Percentiles rank a stretch among this genome's conserved stretches.
Evolutionary conservation across 2,888 invertebrate species (phyloP).

Genomic region (Pyrocoelia pectoralis): DNA sequence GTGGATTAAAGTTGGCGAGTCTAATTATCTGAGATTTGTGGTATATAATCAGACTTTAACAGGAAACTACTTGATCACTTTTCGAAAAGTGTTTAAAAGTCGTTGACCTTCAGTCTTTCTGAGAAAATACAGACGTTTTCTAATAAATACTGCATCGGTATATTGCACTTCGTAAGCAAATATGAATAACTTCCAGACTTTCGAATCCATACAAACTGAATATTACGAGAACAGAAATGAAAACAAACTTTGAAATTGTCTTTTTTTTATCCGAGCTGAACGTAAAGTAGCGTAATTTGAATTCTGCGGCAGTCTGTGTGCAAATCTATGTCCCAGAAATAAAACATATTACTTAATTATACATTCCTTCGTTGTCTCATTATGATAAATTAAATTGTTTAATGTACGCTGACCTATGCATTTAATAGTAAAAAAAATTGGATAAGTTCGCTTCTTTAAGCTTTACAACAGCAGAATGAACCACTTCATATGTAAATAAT

Average conservation of each 20-base stretch:
- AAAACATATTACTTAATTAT: no score
- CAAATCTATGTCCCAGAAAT: no score
- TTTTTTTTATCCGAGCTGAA: no score
- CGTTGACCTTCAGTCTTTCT: neutral
- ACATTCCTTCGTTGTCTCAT: no score
- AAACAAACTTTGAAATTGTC: neutral
- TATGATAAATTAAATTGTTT: no score
- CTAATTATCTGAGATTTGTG: conserved; percentile 17
- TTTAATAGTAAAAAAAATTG: no score
- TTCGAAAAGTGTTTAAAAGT: neutral
- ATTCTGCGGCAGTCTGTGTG: no score
- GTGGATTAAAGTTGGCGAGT: conserved; percentile 8
- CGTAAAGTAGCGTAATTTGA: no score
- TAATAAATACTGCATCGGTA: neutral
- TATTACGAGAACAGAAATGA: neutral
- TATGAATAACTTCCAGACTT: neutral
- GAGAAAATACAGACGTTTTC: neutral
- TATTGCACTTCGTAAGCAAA: neutral
- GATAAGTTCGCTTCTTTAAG: no score
- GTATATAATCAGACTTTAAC: conserved; percentile 5
- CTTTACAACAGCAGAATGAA: no score
- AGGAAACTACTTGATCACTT: conserved; percentile 9
- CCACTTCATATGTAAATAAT: no score
- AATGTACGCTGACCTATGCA: no score
- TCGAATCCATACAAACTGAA: neutral